Evolutionary conservation across 1,140 invertebrate genomes (phyloP).

Genomic region (Pseudomyrmex gracilis): DNA sequence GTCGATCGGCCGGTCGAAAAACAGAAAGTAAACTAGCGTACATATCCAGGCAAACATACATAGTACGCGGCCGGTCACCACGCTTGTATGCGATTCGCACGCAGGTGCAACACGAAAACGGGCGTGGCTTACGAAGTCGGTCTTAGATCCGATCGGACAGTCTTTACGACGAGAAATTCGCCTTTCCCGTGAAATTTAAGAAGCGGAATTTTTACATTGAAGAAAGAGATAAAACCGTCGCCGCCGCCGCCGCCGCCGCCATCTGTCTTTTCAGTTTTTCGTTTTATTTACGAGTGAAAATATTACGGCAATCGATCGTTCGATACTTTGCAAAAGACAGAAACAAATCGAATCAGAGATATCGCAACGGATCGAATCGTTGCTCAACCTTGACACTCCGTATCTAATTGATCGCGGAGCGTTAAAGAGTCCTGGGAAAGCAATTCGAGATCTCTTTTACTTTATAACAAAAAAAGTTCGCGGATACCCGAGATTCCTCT

Average conservation of each 20-base stretch:
- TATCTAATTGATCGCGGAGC: constrained; percentile 30
- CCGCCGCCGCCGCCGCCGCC: no score
- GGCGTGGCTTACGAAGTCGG: constrained; percentile 60
- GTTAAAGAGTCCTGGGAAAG: constrained; percentile 24
- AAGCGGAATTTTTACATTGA: no score
- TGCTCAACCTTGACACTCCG: constrained; percentile 28
- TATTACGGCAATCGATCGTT: neutral
- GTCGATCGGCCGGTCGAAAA: constrained; percentile 55
- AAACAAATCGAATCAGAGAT: constrained; percentile 30
- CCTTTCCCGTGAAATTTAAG: neutral
- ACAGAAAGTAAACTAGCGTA: constrained; percentile 64
- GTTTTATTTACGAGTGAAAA: neutral
- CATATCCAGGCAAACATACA: neutral
- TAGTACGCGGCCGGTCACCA: neutral
- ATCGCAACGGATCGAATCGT: constrained; percentile 34
- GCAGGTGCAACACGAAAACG: constrained; percentile 64
- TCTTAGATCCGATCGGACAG: neutral
- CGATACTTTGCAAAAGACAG: constrained; percentile 1
- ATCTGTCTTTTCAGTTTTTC: no score
- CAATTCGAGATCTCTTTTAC: neutral
- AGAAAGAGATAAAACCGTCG: no score
- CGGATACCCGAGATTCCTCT: constrained; percentile 14
- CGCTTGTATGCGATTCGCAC: constrained; percentile 41
- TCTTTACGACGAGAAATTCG: constrained; percentile 1
- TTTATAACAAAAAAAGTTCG: constrained; percentile 1